Evolutionary conservation across 2,113 vertebrate genomes (phyloP).

Genomic region (Cepphus grylle): DNA sequence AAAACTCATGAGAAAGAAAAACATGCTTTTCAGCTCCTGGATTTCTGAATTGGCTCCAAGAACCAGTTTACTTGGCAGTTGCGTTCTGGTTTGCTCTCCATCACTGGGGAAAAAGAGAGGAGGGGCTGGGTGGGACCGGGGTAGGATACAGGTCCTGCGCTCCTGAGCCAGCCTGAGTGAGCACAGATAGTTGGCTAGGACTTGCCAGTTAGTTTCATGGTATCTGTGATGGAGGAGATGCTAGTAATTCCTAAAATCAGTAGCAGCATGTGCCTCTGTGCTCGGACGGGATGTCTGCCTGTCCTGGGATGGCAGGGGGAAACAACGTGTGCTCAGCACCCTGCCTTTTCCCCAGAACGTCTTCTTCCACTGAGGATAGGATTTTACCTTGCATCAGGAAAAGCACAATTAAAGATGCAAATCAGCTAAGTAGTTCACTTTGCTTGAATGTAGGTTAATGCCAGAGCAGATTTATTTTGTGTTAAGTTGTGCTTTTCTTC

Average conservation of each 20-base stretch:
- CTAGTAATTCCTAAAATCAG: not conserved
- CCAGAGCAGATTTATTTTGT: not conserved
- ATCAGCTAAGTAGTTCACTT: not conserved
- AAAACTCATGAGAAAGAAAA: not conserved
- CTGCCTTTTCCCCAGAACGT: not conserved
- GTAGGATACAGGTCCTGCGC: too few relatives aligned
- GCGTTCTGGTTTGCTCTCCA: not conserved
- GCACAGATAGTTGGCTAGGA: not conserved
- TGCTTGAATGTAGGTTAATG: not conserved
- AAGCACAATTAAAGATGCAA: not conserved
- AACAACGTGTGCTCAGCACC: not conserved
- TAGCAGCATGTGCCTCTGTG: not conserved
- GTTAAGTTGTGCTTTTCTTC: not conserved
- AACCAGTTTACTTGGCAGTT: not conserved
- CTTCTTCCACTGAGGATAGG: not conserved
- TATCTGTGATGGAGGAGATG: not conserved
- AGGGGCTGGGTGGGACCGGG: not conserved
- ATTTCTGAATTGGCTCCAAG: not conserved
- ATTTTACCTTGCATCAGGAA: not conserved
- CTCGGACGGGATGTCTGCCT: not conserved
- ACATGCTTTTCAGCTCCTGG: not conserved
- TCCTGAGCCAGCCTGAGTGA: not conserved
- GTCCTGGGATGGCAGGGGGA: not conserved
- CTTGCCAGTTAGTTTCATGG: not conserved
- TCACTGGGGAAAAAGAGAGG: not conserved